These are phyloP conservation scores for Clarias platycephalus DNA, from an alignment of 2,797 vertebrate species.

Conservation along the genomic window DNA sequence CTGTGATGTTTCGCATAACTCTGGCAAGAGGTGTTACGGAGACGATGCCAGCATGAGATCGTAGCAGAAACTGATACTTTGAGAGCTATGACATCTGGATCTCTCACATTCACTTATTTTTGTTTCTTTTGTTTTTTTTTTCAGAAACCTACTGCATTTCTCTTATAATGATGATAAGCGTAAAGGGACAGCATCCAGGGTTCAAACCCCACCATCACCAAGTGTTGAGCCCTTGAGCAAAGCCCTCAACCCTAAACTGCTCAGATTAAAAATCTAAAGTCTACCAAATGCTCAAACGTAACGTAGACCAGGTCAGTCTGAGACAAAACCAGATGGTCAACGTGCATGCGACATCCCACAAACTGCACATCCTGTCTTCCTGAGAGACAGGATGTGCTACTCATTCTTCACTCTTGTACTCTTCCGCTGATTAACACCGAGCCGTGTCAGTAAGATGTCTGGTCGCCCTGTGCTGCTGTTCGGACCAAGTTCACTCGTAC, in stretches of 20 bases:
- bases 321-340: neutral
- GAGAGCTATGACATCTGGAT: neutral
- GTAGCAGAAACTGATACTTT: neutral
- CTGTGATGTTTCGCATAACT: neutral
- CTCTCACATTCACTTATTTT: no score
- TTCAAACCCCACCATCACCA: no score
- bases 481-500: conserved; percentile 14
- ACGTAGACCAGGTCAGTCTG: neutral
- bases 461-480: conserved; percentile 12
- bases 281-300: no score
- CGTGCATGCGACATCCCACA: neutral
- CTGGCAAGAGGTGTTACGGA: neutral
- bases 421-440: neutral
- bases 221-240: no score
- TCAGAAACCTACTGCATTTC: neutral
- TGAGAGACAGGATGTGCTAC: neutral
- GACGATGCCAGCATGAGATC: neutral
- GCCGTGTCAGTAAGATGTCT: neutral
- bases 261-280: no score
- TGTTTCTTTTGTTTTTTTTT: neutral
- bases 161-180: neutral
- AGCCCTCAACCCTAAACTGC: no score
- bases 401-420: neutral
- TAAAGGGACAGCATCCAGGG: neutral
- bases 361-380: neutral